Conservation (phyloP, 1,140 invertebrate species). For the Leptinotarsa lineolata region DNA sequence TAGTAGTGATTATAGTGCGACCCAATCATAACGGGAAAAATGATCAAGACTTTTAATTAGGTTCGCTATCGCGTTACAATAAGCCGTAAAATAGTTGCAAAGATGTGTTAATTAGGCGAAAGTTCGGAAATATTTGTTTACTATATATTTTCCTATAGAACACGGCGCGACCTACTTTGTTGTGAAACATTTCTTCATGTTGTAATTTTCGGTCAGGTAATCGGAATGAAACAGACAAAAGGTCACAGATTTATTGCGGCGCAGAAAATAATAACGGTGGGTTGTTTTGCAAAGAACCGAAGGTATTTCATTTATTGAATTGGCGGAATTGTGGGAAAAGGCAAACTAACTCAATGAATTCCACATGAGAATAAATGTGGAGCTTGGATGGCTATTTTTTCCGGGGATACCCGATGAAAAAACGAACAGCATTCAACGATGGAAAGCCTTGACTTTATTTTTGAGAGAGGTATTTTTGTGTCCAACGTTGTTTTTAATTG, state of each 20-base stretch:
- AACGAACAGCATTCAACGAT: too few relatives aligned
- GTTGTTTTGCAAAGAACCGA: background rate
- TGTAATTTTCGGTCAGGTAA: constrained; percentile 6
- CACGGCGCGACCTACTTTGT: background rate
- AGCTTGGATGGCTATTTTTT: too few relatives aligned
- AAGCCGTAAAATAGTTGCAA: background rate
- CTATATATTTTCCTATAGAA: background rate
- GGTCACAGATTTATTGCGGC: background rate
- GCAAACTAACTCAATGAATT: too few relatives aligned
- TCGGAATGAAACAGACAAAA: background rate
- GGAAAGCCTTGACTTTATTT: too few relatives aligned
- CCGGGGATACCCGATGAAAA: too few relatives aligned
- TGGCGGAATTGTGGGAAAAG: too few relatives aligned
- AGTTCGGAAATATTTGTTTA: constrained; percentile 8
- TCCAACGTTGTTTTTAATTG: too few relatives aligned
- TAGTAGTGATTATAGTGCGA: too few relatives aligned
- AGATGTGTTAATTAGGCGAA: constrained; percentile 6
- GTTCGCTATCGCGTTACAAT: constrained; percentile 1
- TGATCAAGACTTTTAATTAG: background rate
- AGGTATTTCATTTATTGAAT: too few relatives aligned
- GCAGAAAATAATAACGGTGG: background rate
- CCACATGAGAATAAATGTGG: too few relatives aligned
- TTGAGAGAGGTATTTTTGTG: too few relatives aligned
- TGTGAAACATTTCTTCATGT: constrained; percentile 1
- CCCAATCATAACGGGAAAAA: too few relatives aligned